Conservation (phyloP, 2,888 invertebrate genomes). For the Syrista parreyssii region DNA sequence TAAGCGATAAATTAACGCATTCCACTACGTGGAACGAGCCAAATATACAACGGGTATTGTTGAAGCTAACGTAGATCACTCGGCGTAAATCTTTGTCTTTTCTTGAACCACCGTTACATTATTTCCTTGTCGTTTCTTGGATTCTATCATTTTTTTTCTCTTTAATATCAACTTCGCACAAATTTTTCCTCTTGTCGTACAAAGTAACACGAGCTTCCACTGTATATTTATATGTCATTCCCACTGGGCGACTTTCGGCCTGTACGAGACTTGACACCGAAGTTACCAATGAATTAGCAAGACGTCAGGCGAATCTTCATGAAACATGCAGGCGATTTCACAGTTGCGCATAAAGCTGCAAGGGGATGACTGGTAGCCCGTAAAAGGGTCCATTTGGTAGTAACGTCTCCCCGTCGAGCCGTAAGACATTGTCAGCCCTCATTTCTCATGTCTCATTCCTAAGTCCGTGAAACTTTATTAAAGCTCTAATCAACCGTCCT, state of each 20-base stretch:
- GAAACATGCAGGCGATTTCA: background rate
- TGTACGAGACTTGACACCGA: background rate
- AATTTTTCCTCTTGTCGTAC: background rate
- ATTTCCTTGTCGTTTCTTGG: background rate
- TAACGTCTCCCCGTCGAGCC: background rate
- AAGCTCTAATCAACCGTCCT: background rate
- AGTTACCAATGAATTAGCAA: too few species aligned
- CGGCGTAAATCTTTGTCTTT: background rate
- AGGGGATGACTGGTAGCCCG: background rate
- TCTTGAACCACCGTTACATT: background rate
- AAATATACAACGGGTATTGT: background rate
- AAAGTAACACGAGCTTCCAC: background rate
- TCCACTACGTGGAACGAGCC: background rate
- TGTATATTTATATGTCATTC: background rate
- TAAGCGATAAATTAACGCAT: background rate
- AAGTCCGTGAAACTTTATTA: background rate
- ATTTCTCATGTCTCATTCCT: background rate
- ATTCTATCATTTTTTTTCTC: background rate
- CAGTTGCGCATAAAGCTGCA: background rate
- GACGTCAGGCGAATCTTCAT: background rate
- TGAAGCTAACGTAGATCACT: background rate
- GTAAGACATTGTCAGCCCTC: background rate
- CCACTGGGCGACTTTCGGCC: background rate
- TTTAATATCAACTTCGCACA: background rate
- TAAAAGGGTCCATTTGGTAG: background rate